Conservation (phyloP, 2,797 vertebrate genomes). For the Tenualosa ilisha region DNA sequence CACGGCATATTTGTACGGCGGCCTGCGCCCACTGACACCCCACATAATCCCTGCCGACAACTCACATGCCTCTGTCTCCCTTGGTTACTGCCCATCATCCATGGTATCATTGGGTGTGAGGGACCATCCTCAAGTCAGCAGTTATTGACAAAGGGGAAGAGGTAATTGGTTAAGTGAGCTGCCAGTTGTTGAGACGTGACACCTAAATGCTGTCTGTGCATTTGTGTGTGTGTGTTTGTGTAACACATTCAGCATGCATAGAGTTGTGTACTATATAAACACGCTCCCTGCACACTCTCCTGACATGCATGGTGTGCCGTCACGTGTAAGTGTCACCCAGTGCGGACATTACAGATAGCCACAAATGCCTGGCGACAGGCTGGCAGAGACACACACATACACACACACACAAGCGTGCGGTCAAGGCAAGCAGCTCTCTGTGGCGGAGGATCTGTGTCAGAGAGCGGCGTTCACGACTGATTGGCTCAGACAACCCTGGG, state of each 20-base stretch:
- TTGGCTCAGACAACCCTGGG: conserved; percentile 58
- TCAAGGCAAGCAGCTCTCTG: conserved; percentile 9
- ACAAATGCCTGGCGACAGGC: neutral
- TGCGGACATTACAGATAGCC: neutral
- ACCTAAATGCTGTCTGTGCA: neutral
- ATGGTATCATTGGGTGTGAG: neutral
- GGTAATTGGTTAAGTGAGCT: conserved; percentile 10
- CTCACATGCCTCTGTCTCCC: conserved; percentile 5
- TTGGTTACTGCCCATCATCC: conserved; percentile 19
- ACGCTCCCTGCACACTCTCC: neutral
- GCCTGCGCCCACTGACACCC: neutral
- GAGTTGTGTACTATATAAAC: neutral
- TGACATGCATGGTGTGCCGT: neutral
- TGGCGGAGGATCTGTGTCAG: conserved; percentile 61
- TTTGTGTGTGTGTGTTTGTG: conserved; percentile 1
- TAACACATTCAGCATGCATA: neutral
- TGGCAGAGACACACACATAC: neutral
- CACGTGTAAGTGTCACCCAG: conserved; percentile 10
- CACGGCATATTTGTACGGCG: neutral
- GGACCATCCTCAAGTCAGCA: conserved; percentile 2
- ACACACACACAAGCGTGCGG: neutral
- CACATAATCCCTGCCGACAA: conserved; percentile 16
- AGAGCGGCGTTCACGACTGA: conserved; percentile 59
- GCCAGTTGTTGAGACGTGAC: neutral
- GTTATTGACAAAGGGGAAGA: neutral